phyloP scores from a whole-genome alignment of 2,113 vertebrate genomes.

The Eubucco bourcierii region DNA sequence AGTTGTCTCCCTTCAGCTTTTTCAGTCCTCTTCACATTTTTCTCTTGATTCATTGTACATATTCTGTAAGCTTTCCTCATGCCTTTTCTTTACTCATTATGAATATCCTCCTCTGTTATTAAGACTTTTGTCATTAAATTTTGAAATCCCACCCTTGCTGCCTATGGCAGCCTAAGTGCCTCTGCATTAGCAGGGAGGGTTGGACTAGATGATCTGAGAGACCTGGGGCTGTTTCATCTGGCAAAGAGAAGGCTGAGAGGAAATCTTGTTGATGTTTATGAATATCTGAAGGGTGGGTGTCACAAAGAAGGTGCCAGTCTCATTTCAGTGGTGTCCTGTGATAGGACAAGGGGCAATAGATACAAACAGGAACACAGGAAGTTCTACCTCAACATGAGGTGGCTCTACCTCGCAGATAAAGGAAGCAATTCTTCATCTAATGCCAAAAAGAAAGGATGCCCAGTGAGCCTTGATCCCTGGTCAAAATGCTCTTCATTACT shows the following conservation, averaged over 20 bases:
- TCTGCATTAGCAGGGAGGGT: too few relatives aligned
- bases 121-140: neutral
- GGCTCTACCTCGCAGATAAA: constrained; percentile 68
- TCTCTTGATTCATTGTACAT: neutral
- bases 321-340: too few relatives aligned
- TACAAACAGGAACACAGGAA: too few relatives aligned
- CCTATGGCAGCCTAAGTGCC: neutral
- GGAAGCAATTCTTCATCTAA: constrained; percentile 61
- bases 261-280: too few relatives aligned
- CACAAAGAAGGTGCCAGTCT: too few relatives aligned
- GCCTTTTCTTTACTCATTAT: neutral
- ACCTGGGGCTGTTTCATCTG: too few relatives aligned
- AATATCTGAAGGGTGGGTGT: too few relatives aligned
- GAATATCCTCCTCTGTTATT: neutral
- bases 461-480: constrained; percentile 34
- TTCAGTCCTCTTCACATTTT: neutral
- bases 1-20: neutral
- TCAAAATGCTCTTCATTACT: constrained; percentile 8
- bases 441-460: constrained; percentile 41
- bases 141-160: neutral
- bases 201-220: too few relatives aligned
- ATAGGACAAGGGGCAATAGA: too few relatives aligned
- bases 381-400: too few relatives aligned
- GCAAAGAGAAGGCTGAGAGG: too few relatives aligned
- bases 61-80: neutral